Evolutionary conservation across 2,113 vertebrate genomes (phyloP), one percentile per base, ranked within the genome.

Genomic region (Hyaena hyaena): DNA sequence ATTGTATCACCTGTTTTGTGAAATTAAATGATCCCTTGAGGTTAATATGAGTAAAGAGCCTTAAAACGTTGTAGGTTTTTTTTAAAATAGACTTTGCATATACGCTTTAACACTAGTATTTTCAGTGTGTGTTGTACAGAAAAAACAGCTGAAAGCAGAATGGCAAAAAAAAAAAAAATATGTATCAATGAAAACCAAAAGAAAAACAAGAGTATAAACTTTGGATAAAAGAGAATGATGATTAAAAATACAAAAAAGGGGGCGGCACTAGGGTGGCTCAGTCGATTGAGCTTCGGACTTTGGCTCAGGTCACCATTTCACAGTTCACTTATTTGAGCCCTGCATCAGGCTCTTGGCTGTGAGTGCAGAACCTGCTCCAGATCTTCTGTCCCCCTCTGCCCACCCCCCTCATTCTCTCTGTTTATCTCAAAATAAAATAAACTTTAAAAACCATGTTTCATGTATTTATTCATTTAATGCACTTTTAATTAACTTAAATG

Each of bases 21-120:
- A 77, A 94, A 88, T 66, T 45, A 93, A 92, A 88, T 58, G 17
- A 76, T 79, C 58, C 39, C 23, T 83, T 96, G 19, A 84, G 33
- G 8, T 86, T 92, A 94, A 50, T 66, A 92, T n/a, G 23, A 88
- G 11, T 71, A 39, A 94, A 95, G 39, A 80, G 6, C 12, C 23
- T 66, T 33, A n/a, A 79, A 73, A 93, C 5, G 26, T 77, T 26
- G 55, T 77, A 5, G 1, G 35, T 17, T 9, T 81, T 88, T 53
- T 66, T 83, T 76, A 61, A 31, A 1, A n/a, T 68, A 39, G 4
- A 88, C 33, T 66, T 63, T 61, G 31, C 23, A 68, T 68, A 76
- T 58, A 55, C 53, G 31, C 50, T 88, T 76, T 65, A 73, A 97
- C 4, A 50, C 4, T 74, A 31, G 10, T 21, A 74, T 63, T 81